phyloP scores from a whole-genome alignment of 2,797 vertebrate species.

The Fringilla coelebs region DNA sequence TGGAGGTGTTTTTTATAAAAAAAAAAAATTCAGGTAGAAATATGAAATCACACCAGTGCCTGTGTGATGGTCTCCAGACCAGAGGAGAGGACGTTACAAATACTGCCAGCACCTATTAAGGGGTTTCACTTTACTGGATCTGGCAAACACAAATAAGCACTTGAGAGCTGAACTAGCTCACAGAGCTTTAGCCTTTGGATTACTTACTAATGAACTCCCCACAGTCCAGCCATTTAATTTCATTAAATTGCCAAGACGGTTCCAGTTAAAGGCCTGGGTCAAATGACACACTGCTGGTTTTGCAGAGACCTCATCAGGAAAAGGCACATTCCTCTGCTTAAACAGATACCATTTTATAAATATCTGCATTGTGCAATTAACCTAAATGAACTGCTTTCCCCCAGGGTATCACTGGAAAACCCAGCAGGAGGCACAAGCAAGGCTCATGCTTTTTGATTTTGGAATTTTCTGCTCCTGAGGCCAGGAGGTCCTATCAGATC shows the following conservation, averaged over 20 bases:
- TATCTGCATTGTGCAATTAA: neutral
- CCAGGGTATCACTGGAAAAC: neutral
- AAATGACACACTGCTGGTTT: slow-evolving; percentile 1
- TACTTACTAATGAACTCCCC: slow-evolving; percentile 58
- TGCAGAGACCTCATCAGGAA: neutral
- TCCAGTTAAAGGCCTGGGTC: slow-evolving; percentile 47
- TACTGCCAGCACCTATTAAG: slow-evolving; percentile 1
- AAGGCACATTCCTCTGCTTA: slow-evolving; percentile 13
- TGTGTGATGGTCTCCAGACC: neutral
- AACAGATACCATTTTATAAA: slow-evolving; percentile 1
- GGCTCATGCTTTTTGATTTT: neutral
- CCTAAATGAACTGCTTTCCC: neutral
- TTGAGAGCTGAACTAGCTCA: slow-evolving; percentile 24
- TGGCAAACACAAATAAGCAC: slow-evolving; percentile 36
- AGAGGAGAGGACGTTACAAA: neutral
- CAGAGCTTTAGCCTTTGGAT: slow-evolving; percentile 47
- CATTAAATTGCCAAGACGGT: slow-evolving; percentile 41
- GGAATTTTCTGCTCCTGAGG: neutral
- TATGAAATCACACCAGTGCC: neutral
- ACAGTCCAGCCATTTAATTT: slow-evolving; percentile 49
- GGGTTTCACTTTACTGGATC: slow-evolving; percentile 39
- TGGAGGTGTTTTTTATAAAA: neutral
- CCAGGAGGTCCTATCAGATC: neutral
- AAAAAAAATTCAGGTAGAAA: neutral
- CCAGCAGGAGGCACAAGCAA: neutral